Percentiles rank a stretch among this genome's conserved stretches.
phyloP scores from a whole-genome alignment of 2,797 vertebrate species.

The Nannoperca obscura region DNA sequence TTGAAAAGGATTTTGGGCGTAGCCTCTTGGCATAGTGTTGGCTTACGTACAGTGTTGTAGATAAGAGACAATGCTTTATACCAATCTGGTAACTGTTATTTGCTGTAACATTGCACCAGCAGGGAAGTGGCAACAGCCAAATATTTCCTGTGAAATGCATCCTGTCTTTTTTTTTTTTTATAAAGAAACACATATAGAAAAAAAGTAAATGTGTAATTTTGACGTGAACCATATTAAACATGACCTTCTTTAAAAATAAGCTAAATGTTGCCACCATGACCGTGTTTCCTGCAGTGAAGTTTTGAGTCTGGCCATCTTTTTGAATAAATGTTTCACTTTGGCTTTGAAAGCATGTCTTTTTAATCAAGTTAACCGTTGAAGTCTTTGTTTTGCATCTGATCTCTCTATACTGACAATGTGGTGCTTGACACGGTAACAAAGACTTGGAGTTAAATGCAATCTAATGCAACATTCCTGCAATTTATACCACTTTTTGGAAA shows the following conservation, averaged over 20 bases:
- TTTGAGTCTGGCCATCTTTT: background rate
- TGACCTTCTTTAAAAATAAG: too few relatives aligned
- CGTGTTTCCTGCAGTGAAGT: background rate
- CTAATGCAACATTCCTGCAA: background rate
- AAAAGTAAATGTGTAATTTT: background rate
- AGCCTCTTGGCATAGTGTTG: background rate
- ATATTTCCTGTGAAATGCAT: background rate
- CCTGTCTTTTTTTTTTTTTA: background rate
- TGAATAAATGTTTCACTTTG: background rate
- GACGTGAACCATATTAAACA: background rate
- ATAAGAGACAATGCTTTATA: background rate
- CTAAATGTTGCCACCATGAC: background rate
- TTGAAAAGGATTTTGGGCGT: background rate
- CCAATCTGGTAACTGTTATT: background rate
- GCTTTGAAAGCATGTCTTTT: background rate
- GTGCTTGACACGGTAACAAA: background rate
- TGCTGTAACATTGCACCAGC: background rate
- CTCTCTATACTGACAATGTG: background rate
- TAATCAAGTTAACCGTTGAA: background rate
- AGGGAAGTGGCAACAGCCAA: background rate
- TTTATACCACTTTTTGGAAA: background rate
- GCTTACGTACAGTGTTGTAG: background rate
- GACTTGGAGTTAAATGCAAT: background rate
- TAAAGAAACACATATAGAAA: too few relatives aligned
- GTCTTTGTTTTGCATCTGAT: background rate